Evolutionary conservation across 2,113 vertebrate genomes (phyloP).

Genomic region (Marcusenius ussheri): DNA sequence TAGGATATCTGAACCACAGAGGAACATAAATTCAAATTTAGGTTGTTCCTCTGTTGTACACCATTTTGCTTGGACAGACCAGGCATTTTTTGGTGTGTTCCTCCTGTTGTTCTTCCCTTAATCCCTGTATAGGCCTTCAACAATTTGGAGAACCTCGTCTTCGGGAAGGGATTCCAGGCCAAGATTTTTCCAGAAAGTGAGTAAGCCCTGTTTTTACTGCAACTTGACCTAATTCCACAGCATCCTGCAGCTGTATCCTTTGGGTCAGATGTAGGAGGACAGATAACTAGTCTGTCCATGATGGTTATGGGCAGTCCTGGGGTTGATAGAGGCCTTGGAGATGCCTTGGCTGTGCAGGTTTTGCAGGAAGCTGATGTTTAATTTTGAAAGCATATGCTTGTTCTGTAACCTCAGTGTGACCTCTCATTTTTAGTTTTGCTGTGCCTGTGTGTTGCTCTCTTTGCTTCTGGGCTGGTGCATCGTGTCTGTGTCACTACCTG

Average conservation of each 20-base stretch:
- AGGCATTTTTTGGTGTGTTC: background rate
- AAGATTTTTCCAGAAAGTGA: conserved; percentile 96
- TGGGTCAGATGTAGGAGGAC: background rate
- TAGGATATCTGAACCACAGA: background rate
- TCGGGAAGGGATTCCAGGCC: conserved; percentile 93
- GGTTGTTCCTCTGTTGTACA: background rate
- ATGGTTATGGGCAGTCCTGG: background rate
- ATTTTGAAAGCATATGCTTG: background rate
- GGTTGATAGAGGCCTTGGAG: background rate
- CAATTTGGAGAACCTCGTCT: conserved; percentile 89
- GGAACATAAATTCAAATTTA: background rate
- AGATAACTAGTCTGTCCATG: background rate
- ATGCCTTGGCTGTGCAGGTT: background rate
- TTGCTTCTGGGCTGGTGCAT: conserved; percentile 89
- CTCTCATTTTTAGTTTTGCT: conserved; percentile 63
- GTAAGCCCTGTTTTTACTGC: conserved; percentile 34
- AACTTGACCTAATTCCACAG: background rate
- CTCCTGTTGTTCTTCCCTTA: conserved; percentile 50
- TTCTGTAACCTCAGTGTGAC: background rate
- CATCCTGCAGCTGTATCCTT: background rate
- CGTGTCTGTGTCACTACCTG: conserved; percentile 94
- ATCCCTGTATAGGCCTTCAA: conserved; percentile 77
- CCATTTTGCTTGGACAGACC: background rate
- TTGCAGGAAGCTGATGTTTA: background rate
- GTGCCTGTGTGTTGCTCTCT: conserved; percentile 79